These are phyloP conservation scores for Unio delphinus DNA, from an alignment of 2,888 invertebrate genomes.

Conservation along the genomic window DNA sequence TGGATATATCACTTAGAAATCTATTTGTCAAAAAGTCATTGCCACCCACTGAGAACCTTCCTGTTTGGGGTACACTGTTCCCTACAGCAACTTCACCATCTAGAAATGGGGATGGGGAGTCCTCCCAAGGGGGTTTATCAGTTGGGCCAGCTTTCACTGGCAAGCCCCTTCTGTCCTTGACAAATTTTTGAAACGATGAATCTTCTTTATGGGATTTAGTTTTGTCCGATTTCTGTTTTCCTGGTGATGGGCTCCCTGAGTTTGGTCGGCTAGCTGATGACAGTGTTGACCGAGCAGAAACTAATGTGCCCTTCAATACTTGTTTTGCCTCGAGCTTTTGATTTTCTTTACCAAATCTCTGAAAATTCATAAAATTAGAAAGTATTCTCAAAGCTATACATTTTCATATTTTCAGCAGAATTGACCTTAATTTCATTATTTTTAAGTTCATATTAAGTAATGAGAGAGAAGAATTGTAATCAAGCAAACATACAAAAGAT, in stretches of 20 bases:
- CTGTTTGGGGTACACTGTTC: conserved; percentile 26
- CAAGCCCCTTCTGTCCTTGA: neutral
- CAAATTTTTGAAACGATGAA: conserved; percentile 11
- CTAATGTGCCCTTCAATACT: conserved; percentile 23
- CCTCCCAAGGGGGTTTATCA: conserved; percentile 3
- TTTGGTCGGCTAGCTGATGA: conserved; percentile 4
- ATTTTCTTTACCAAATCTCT: conserved; percentile 55
- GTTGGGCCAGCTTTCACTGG: no score
- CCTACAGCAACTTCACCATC: conserved; percentile 14
- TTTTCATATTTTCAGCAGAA: neutral
- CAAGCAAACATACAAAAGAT: no score
- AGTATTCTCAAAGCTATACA: neutral
- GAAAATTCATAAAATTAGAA: conserved; percentile 15
- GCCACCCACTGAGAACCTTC: conserved; percentile 21
- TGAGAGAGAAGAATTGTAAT: no score
- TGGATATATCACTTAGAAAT: conserved; percentile 35
- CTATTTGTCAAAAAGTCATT: conserved; percentile 42
- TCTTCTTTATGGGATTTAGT: conserved; percentile 1
- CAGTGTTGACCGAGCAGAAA: conserved; percentile 7
- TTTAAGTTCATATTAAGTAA: no score
- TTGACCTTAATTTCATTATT: neutral
- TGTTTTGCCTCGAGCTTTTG: conserved; percentile 39
- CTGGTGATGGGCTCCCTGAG: neutral
- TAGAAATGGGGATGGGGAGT: conserved; percentile 8
- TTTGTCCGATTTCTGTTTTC: conserved; percentile 1